Percentiles rank a stretch among this genome's conserved stretches.
Conservation (phyloP, 2,888 invertebrate genomes). For the Myathropa florea region DNA sequence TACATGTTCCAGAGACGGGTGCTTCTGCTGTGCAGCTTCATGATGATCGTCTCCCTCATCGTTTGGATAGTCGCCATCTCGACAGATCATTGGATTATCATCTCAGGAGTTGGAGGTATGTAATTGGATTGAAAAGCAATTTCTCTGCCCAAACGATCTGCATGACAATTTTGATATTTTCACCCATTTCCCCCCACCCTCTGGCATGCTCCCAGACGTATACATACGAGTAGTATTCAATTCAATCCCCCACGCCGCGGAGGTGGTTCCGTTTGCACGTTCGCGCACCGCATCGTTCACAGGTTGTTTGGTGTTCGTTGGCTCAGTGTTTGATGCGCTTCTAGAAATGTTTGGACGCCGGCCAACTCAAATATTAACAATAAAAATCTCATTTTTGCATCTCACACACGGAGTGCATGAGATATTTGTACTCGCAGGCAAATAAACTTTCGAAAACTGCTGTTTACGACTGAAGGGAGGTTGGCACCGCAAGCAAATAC, state of each 20-base stretch:
- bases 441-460: constrained; percentile 41
- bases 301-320: constrained; percentile 55
- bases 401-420: neutral
- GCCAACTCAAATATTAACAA: constrained; percentile 64
- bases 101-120: constrained; percentile 80
- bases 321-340: constrained; percentile 54
- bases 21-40: constrained; percentile 86
- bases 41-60: constrained; percentile 85
- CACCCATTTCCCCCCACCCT: neutral
- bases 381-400: constrained; percentile 53
- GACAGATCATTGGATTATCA: constrained; percentile 88
- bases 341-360: constrained; percentile 46
- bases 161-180: constrained; percentile 44
- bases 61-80: constrained; percentile 88
- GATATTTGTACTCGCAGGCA: constrained; percentile 1
- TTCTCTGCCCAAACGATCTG: constrained; percentile 6
- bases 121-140: constrained; percentile 2
- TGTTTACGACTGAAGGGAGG: constrained; percentile 27
- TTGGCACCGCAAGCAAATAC: neutral
- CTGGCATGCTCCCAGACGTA: neutral
- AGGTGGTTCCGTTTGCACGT: neutral
- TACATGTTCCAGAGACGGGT: constrained; percentile 87
- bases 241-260: too few species aligned
- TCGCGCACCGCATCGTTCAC: constrained; percentile 52
- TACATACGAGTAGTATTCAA: neutral